Percentiles rank a stretch among this genome's conserved stretches.
phyloP scores from a whole-genome alignment of 92 coral and sea anemone species.

The Umimayanthus kanabou region DNA sequence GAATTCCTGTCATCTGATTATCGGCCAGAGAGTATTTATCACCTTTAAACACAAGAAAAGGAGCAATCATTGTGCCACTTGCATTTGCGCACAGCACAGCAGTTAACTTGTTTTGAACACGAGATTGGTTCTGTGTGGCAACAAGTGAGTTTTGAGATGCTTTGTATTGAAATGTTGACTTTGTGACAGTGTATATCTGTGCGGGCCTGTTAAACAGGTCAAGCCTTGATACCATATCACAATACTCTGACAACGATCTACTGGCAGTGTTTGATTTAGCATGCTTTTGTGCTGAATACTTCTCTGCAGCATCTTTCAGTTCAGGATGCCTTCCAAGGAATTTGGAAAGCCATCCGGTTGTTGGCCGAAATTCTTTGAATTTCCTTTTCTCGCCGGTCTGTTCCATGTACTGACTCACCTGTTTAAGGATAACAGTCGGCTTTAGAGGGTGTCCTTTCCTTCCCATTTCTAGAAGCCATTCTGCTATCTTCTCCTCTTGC shows the following conservation, averaged over 20 bases:
- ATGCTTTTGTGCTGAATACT: neutral
- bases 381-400: constrained; percentile 11
- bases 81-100: constrained; percentile 3
- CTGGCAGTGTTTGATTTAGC: neutral
- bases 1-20: constrained; percentile 9
- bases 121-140: neutral
- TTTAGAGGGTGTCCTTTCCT: neutral
- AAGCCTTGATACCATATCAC: neutral
- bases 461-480: constrained; percentile 19
- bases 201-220: neutral
- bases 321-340: neutral
- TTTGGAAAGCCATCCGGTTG: neutral
- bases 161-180: constrained; percentile 4
- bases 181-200: neutral
- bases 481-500: neutral
- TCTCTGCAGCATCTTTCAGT: neutral
- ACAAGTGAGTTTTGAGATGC: neutral
- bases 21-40: neutral
- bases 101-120: neutral
- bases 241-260: constrained; percentile 1
- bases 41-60: constrained; percentile 5
- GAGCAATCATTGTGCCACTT: constrained; percentile 11
- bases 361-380: constrained; percentile 2
- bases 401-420: constrained; percentile 5
- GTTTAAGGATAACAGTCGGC: neutral